A percentile compares a stretch with the other conserved stretches of the same genome.
Evolutionary conservation across 2,888 invertebrate species (phyloP).

Genomic region (Eupithecia exiguata): DNA sequence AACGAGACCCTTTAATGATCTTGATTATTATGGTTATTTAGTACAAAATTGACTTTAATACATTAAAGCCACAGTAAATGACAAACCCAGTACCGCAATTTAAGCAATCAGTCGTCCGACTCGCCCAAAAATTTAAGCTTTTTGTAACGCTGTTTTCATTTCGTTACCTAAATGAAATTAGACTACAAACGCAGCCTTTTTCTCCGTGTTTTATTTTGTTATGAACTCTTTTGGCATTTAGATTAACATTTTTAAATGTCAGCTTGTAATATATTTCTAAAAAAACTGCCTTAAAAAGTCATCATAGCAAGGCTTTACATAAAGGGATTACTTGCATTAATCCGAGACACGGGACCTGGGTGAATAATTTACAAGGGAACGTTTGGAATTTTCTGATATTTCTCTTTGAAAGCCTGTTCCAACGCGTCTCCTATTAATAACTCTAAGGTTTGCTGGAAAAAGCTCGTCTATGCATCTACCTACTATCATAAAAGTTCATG

Average conservation of each 20-base stretch:
- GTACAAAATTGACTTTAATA: not conserved
- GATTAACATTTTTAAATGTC: not conserved
- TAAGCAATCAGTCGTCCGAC: not conserved
- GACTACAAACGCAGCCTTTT: not conserved
- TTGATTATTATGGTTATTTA: not conserved
- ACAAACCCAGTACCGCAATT: not conserved
- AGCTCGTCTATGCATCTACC: no score
- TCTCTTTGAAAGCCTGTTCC: not conserved
- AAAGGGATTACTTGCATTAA: not conserved
- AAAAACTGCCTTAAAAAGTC: not conserved
- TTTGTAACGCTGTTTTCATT: constrained; percentile 5
- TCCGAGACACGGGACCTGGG: not conserved
- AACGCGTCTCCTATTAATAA: no score
- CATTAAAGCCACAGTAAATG: not conserved
- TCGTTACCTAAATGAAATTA: not conserved
- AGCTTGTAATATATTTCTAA: not conserved
- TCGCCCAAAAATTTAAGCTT: not conserved
- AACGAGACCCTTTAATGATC: not conserved
- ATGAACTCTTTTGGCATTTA: not conserved
- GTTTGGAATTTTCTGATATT: not conserved
- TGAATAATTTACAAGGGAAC: not conserved
- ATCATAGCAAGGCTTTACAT: not conserved
- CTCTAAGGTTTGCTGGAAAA: no score
- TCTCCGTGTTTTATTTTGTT: not conserved
- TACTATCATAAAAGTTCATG: no score